Evolutionary conservation across 2,888 invertebrate genomes (phyloP), one percentile per base, ranked within the genome.

Genomic region (Bibio marci): DNA sequence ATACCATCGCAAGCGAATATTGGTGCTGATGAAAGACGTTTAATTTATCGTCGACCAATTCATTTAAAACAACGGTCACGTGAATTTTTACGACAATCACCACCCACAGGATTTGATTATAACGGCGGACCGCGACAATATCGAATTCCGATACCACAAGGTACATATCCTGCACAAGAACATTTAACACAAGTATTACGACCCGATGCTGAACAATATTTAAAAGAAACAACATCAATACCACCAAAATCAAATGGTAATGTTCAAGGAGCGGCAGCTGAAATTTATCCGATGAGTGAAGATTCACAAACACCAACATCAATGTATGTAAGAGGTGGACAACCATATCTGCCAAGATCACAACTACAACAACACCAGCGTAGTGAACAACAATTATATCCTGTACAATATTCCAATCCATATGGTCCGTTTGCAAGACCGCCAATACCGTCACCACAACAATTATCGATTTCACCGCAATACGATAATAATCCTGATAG

Each of bases 401-500:
- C 22, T 6, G 8, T 22, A 22, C 22, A 4, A 8, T 22, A 22
- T 8, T 8, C 4, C 4, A 22, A 22, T 22, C 22, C 22, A 22
- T 22, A 22, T 22, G 22, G 22, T 22, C 22, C 22, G 8, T 22
- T 6, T 22, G 22, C 22, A 22, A 6, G 4, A 22, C 22, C 22
- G 8, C 8, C 8, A 8, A 8, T 8, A 8, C 22, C 22, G 22
- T 4, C 22, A 22, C 22, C 22, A 22, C 22, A 22, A 22, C 22
- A 22, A 22, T 22, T 6, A 6, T 22, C 4, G 4, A 22, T 6
- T 22, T 6, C 66, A 5, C 57, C 56, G 3, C 49, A 61, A 7
- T 65, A 67, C 18, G 70, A 70, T 43, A 65, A 70, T 41, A 65
- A 69, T 3, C 76, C 76, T 33, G 67, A 72, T 35, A 71, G 78